Percentiles rank a stretch among this genome's conserved stretches.
Evolutionary conservation across 1,140 invertebrate species (phyloP).

Genomic region (Zaprionus gabonicus): DNA sequence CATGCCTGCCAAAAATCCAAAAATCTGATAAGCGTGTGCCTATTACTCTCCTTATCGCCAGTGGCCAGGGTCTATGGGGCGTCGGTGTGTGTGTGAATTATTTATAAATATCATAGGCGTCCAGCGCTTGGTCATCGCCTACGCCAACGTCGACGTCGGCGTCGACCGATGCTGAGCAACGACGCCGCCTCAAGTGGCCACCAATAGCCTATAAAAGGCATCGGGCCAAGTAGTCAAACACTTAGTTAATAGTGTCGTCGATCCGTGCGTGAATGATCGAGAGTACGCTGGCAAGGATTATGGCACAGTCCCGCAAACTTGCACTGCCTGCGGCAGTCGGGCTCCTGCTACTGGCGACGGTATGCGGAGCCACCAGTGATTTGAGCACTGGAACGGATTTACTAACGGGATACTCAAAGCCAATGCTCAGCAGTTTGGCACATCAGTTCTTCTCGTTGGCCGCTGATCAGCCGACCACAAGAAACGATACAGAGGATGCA

Average conservation of each 20-base stretch:
- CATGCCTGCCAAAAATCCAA: neutral
- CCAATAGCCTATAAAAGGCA: slow-evolving; percentile 63
- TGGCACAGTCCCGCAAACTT: slow-evolving; percentile 30
- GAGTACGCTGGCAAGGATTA: slow-evolving; percentile 35
- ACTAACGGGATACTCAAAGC: slow-evolving; percentile 49
- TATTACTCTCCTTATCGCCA: slow-evolving; percentile 40
- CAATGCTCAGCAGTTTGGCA: slow-evolving; percentile 56
- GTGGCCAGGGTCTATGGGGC: slow-evolving; percentile 26
- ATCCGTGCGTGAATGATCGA: slow-evolving; percentile 21
- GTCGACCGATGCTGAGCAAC: slow-evolving; percentile 12
- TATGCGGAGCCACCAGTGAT: slow-evolving; percentile 22
- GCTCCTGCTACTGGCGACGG: slow-evolving; percentile 28
- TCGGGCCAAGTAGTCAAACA: slow-evolving; percentile 36
- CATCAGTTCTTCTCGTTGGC: slow-evolving; percentile 60
- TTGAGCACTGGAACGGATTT: slow-evolving; percentile 24
- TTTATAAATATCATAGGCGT: slow-evolving; percentile 66
- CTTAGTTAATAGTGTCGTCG: slow-evolving; percentile 42
- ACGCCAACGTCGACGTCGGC: slow-evolving; percentile 32
- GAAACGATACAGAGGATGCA: slow-evolving; percentile 16
- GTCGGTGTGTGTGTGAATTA: slow-evolving; percentile 34
- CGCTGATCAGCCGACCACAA: neutral
- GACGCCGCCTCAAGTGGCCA: slow-evolving; percentile 44
- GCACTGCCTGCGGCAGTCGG: slow-evolving; percentile 30
- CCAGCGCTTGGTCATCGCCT: slow-evolving; percentile 52
- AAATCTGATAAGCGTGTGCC: slow-evolving; percentile 37